Conservation (phyloP, 2,888 invertebrate species). For the Lamellibrachia columna region DNA sequence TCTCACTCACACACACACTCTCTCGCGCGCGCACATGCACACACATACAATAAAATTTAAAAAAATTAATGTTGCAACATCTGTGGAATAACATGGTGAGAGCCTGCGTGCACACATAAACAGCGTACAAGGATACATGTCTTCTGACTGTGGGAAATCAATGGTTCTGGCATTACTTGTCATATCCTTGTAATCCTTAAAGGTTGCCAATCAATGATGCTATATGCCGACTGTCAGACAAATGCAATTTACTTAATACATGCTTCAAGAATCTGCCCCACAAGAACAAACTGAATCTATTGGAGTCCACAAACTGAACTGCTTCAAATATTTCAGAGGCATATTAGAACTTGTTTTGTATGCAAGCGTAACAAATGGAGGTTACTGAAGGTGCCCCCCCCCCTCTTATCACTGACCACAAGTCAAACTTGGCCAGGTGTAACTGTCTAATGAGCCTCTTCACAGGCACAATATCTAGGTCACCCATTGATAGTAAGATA, state of each 20-base stretch:
- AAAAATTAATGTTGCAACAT: no score
- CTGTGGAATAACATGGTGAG: neutral
- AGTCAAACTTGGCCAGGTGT: neutral
- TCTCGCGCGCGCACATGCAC: no score
- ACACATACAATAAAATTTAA: no score
- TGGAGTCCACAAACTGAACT: neutral
- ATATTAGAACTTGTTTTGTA: neutral
- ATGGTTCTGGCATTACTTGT: neutral
- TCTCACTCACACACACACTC: no score
- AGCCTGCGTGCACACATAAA: neutral
- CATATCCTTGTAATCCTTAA: neutral
- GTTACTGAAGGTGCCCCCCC: neutral
- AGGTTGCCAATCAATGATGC: neutral
- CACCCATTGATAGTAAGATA: neutral
- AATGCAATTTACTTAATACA: neutral
- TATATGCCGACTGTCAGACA: neutral
- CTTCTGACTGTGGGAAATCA: neutral
- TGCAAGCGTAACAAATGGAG: neutral
- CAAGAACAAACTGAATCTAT: neutral
- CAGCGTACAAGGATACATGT: neutral
- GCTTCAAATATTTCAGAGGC: neutral
- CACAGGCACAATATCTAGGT: neutral
- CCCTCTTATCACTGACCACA: neutral
- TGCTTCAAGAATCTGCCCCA: neutral
- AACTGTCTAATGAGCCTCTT: neutral